phyloP scores from a whole-genome alignment of 2,888 invertebrate genomes.

The Prosapia bicincta region DNA sequence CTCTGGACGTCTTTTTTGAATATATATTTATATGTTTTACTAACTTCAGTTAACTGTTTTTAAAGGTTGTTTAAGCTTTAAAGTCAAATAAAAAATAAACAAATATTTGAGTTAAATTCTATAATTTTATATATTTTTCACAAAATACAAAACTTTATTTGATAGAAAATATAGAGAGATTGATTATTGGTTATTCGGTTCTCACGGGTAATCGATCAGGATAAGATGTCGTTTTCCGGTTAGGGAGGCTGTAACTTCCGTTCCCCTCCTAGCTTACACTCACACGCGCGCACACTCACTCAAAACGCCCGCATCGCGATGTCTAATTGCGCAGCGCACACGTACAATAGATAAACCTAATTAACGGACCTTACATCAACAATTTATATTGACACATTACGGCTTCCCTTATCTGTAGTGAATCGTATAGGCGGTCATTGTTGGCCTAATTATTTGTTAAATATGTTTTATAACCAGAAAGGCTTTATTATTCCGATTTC shows the following conservation, averaged over 20 bases:
- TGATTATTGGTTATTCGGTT: not conserved
- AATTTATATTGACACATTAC: conserved; percentile 2
- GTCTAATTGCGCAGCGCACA: not conserved
- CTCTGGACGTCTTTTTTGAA: too few species aligned
- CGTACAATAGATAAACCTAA: not conserved
- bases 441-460: not conserved
- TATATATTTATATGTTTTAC: too few species aligned
- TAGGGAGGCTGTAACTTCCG: not conserved
- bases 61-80: too few species aligned
- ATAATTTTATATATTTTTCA: too few species aligned
- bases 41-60: too few species aligned
- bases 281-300: not conserved
- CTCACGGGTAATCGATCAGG: conserved; percentile 2
- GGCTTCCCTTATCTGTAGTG: not conserved
- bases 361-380: not conserved
- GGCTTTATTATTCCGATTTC: too few species aligned
- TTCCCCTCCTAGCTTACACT: not conserved
- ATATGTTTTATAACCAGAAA: too few species aligned
- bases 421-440: not conserved
- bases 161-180: too few species aligned
- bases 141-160: too few species aligned
- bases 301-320: not conserved
- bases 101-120: too few species aligned
- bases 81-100: too few species aligned
- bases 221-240: not conserved